Base-by-base conservation (phyloP, 1,140 invertebrate species). In the Caerostris extrusa region DNA sequence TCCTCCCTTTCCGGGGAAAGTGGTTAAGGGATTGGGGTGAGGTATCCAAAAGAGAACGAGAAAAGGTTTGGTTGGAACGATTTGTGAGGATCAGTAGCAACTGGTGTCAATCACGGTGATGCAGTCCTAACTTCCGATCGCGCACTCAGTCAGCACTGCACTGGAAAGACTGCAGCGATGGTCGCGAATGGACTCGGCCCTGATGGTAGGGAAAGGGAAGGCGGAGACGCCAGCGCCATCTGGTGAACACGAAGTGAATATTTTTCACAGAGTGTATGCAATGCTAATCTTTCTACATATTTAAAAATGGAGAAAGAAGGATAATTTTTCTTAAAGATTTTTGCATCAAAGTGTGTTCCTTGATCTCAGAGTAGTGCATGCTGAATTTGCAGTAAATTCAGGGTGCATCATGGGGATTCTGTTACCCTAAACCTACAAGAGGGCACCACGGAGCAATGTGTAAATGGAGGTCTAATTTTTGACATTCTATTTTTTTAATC, bases 141-240 rank as follows among this genome's bases (percentile, higher is more conserved):
- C 69, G 10, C 69, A 12, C 69, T 34, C 69, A 10, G 69, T 71
- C 69, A 34, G 8, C 69, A 71, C 69, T 71, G 69, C 69, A 71
- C 69, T 71, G 34, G 69, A 71, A 71, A 71, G 69, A 71, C 69
- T 71, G 69, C 69, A 71, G 69, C 19, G 69, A 7, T 71, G 19
- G 19, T 34, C 69, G 19, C n/a, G 8, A 71, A 71, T 71, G 69
- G 69, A 71, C 34, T 71, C 34, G 67, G 69, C 7, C 69, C 19
- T 3, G 69, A 71, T 19, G 10, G 69, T 50, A 10, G n/a, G 34
- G 34, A 3, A 71, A 71, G 69, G 34, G 19, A 34, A 34, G n/a
- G 10, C 12, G 69, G 69, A 71, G 7, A 8, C 3, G 1, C 19
- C 69, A 71, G 69, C 69, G 69, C 69, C 69, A 71, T 71, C 69